A percentile compares a stretch with the other conserved stretches of the same genome.
Evolutionary conservation across 2,888 invertebrate genomes (phyloP).

Genomic region (Melanargia galathea): DNA sequence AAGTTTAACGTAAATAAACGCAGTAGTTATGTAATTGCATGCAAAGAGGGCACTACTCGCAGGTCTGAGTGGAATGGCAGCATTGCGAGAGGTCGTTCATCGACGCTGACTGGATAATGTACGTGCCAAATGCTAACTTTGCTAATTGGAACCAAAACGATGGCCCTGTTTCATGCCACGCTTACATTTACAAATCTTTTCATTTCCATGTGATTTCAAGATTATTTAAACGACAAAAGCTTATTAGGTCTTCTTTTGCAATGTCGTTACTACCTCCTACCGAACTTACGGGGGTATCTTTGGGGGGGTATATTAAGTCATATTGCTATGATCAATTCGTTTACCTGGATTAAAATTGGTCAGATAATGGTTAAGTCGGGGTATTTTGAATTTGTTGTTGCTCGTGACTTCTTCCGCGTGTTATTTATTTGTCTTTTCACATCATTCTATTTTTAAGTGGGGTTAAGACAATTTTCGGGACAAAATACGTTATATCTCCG

Average conservation of each 20-base stretch:
- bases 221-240: background rate
- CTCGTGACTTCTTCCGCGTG: too few species aligned
- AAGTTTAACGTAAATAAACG: constrained; percentile 48
- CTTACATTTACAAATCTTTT: constrained; percentile 3
- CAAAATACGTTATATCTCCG: too few species aligned
- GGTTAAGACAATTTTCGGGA: too few species aligned
- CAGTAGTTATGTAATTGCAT: constrained; percentile 57
- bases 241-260: background rate
- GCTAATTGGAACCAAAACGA: constrained; percentile 67
- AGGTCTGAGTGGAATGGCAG: constrained; percentile 46
- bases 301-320: too few species aligned
- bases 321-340: too few species aligned
- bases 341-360: too few species aligned
- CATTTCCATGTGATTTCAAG: background rate
- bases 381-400: too few species aligned
- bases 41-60: constrained; percentile 43
- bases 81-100: constrained; percentile 50
- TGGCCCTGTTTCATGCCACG: constrained; percentile 32
- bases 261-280: background rate
- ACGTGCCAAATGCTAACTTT: constrained; percentile 76
- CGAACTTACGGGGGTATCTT: too few species aligned
- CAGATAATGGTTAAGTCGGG: too few species aligned
- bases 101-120: constrained; percentile 62
- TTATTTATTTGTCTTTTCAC: too few species aligned
- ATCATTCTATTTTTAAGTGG: too few species aligned